Base-by-base conservation (phyloP, 1,140 invertebrate species). In the Eubasilissa regina region DNA sequence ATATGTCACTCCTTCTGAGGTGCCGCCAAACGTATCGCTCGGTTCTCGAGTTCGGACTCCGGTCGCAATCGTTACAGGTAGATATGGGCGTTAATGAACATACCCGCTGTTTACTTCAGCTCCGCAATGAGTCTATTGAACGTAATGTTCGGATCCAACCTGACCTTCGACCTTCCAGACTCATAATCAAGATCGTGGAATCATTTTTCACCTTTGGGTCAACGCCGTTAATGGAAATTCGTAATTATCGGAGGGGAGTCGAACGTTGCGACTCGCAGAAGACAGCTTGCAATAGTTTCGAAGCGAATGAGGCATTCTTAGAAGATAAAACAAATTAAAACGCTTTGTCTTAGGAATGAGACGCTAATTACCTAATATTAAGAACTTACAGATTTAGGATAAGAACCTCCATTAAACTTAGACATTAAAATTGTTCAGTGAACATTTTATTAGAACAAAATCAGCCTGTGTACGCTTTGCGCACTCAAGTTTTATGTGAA, bases 221-320 rank as follows among this genome's bases (percentile, higher is more conserved):
- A 35, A 53, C 15, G n/a, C n/a, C 10, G 72, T 79, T 78, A 78
- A 70, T 75, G 75, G 73, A 79, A 78, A 78, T 19, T 79, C 77
- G 58, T 81, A 75, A 75, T 56, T 75, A 79, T 64, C 56, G 48
- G 19, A 66, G 17, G 43, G 19, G 55, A 58, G 12, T 56, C 21
- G 48, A 64, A 35, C 51, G 10, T 72, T 72, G 13, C 68, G 13
- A 48, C 64, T 68, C 10, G 15, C 7, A 44, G 64, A 43, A 68
- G 64, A 68, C 17, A 47, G 25, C 10, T 68, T 44, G 25, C 45
- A 15, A 21, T 58, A 19, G 55, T 21, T 15, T 15, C 25, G 25
- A 35, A 35, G 25, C 25, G 55, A 58, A 58, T 19, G 12, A 6
- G 21, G 3, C 15, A 21, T 21, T 58, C n/a, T 58, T 58, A 15